Evolutionary conservation across 1,140 invertebrate species (phyloP).

Genomic region (Doryteuthis pealeii): DNA sequence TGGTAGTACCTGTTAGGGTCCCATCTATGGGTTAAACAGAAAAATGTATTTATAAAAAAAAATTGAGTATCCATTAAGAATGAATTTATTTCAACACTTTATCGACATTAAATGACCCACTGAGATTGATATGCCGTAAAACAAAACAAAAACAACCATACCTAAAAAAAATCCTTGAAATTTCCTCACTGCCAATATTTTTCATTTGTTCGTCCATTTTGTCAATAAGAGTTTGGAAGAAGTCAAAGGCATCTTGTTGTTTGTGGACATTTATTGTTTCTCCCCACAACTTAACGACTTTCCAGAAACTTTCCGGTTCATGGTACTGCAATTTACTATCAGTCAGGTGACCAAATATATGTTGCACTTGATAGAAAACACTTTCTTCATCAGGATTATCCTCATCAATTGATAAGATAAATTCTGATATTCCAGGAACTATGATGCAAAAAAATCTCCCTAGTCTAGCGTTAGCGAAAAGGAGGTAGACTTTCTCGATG

Average conservation of each 20-base stretch:
- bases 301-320: slow-evolving; percentile 58
- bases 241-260: slow-evolving; percentile 59
- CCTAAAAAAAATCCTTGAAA: too few relatives aligned
- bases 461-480: too few relatives aligned
- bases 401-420: slow-evolving; percentile 46
- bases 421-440: slow-evolving; percentile 55
- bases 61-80: too few relatives aligned
- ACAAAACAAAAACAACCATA: too few relatives aligned
- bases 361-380: slow-evolving; percentile 57
- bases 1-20: too few relatives aligned
- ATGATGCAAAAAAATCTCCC: too few relatives aligned
- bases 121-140: too few relatives aligned
- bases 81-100: too few relatives aligned
- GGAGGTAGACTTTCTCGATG: too few relatives aligned
- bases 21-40: too few relatives aligned
- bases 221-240: slow-evolving; percentile 54
- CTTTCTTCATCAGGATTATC: slow-evolving; percentile 56
- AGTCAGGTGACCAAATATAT: slow-evolving; percentile 57
- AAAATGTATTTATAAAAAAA: too few relatives aligned
- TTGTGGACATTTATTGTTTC: slow-evolving; percentile 55
- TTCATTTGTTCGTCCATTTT: slow-evolving; percentile 57
- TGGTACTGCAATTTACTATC: slow-evolving; percentile 56
- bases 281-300: slow-evolving; percentile 55
- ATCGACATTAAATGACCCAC: too few relatives aligned
- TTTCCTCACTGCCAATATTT: slow-evolving; percentile 49